A percentile compares a stretch with the other conserved stretches of the same genome.
phyloP scores from a whole-genome alignment of 2,113 vertebrate genomes.

The Calonectris borealis region DNA sequence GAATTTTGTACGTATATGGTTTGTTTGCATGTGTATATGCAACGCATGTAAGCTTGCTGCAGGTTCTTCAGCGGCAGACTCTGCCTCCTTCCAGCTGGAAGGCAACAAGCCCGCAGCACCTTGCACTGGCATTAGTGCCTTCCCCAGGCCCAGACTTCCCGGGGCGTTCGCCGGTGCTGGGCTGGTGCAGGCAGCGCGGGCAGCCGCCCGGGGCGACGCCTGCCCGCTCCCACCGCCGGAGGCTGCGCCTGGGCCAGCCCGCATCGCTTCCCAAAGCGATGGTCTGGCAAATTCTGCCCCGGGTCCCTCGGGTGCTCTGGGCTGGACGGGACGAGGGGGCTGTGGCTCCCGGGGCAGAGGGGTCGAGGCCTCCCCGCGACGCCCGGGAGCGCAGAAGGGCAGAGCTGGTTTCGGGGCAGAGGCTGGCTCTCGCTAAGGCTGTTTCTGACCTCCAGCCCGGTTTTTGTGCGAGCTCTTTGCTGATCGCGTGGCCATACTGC shows the following conservation, averaged over 20 bases:
- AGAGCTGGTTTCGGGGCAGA: background rate
- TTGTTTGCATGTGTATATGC: no score
- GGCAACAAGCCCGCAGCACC: background rate
- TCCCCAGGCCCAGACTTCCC: background rate
- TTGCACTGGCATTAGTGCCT: background rate
- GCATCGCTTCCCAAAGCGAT: background rate
- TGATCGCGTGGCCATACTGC: accelerated
- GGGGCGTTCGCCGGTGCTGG: background rate
- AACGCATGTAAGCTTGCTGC: accelerated
- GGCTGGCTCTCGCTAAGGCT: background rate
- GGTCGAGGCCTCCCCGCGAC: background rate
- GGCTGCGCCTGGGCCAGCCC: background rate
- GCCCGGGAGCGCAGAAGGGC: background rate
- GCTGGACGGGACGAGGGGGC: background rate
- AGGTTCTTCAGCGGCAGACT: background rate
- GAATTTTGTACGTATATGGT: no score
- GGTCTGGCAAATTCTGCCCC: background rate
- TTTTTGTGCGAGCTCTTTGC: background rate
- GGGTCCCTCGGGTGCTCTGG: accelerated
- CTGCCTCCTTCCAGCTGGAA: background rate
- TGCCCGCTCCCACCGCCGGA: accelerated
- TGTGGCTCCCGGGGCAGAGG: background rate
- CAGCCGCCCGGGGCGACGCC: background rate
- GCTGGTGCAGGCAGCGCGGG: background rate
- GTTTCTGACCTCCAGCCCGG: background rate